Percentiles rank a stretch among this genome's conserved stretches.
phyloP scores from a whole-genome alignment of 2,113 vertebrate species.

The Rhinoptilus africanus region DNA sequence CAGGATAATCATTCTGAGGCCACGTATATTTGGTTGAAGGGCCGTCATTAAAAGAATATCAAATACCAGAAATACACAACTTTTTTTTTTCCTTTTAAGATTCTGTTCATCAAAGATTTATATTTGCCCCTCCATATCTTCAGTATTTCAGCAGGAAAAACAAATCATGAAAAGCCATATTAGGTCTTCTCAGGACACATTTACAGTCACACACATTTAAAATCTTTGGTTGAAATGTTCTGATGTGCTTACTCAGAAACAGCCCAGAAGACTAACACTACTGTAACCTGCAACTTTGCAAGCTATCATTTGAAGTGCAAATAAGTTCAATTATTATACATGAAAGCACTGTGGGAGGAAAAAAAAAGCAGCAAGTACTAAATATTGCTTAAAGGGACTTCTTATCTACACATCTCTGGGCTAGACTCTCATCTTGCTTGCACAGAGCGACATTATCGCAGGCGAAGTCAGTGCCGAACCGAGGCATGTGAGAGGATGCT shows the following conservation, averaged over 20 bases:
- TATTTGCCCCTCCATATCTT: not conserved
- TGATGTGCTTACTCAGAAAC: not conserved
- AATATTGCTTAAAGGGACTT: not conserved
- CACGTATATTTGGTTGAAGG: not conserved
- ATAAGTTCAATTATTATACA: not conserved
- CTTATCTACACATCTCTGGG: not conserved
- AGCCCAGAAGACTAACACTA: not conserved
- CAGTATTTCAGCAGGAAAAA: not conserved
- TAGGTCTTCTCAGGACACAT: not conserved
- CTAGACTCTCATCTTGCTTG: not conserved
- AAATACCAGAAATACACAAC: not conserved
- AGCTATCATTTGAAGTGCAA: not conserved
- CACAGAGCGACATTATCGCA: not conserved
- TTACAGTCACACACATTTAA: not conserved
- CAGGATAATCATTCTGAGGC: not conserved
- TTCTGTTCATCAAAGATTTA: not conserved
- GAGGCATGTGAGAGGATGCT: not conserved
- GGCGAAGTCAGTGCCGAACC: accelerated
- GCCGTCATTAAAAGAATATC: not conserved
- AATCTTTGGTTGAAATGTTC: not conserved
- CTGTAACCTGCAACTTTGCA: not conserved
- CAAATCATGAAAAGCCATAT: not conserved
- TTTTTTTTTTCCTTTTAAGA: not conserved
- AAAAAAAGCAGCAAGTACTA: not conserved
- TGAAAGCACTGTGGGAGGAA: not conserved